Evolutionary conservation across 2,113 vertebrate species (phyloP), one percentile per base, ranked within the genome.

Genomic region (Thamnaconus septentrionalis): DNA sequence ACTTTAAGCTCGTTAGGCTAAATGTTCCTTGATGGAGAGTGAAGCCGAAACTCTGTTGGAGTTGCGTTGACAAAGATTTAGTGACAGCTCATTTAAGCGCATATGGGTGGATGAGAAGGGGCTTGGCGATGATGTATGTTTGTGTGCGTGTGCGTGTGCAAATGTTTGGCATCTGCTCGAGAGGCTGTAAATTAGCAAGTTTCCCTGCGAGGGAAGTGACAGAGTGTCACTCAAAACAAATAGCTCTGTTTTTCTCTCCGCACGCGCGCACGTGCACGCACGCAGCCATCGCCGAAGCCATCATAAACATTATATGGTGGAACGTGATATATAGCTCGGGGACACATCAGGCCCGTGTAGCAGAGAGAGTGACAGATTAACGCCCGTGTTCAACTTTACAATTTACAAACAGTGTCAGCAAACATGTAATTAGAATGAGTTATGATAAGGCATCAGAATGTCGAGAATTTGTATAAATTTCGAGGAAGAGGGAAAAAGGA

Each of bases 201-300:
- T 81, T 78, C 8, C 60, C 75, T 73, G 47, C 39, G 8, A 84
- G 72, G 56, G 44, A 65, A 66, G 54, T 8, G 59, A 66, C 62
- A 69, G 8, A 64, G 57, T 87, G 86, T 83, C 85, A 82, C 63
- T 83, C 79, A 86, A 81, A 85, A 76, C 69, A 73, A 82, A 84
- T 74, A 60, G 69, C 67, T 70, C n/a, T 45, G 39, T 52, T 52
- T 6, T 7, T 12, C 5, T 12, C 6, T 12, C 6, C 2, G 10
- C 12, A 3, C n/a, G 5, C 50, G 4, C 39, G 40, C 45, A 46
- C 47, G 47, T 57, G 52, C 41, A 71, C 50, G 61, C 51, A 60
- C 40, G 74, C 45, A 66, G 31, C 73, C 56, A 71, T 73, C 57
- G 54, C 55, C 65, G 47, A 50, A 69, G 60, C 74, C 73, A 61